Evolutionary conservation across 2,113 vertebrate genomes (phyloP).

Genomic region (Arizona elegans): DNA sequence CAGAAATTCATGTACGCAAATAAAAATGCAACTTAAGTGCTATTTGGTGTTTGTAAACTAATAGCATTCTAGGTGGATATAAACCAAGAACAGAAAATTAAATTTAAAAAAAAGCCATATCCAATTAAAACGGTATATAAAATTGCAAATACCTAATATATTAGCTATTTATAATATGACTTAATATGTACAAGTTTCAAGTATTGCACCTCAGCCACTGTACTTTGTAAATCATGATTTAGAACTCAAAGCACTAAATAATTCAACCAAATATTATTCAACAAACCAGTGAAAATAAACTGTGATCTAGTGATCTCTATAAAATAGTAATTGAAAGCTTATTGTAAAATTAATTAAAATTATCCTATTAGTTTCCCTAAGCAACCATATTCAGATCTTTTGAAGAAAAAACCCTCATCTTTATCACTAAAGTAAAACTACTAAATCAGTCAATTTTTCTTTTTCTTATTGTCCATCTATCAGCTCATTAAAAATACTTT

Average conservation of each 20-base stretch:
- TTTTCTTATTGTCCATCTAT: background rate
- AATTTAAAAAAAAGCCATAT: background rate
- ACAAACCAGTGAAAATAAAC: background rate
- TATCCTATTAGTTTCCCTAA: background rate
- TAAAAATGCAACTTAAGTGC: background rate
- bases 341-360: background rate
- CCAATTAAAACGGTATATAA: background rate
- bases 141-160: background rate
- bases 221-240: background rate
- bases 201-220: background rate
- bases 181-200: background rate
- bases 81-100: background rate
- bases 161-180: too few relatives aligned
- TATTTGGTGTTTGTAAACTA: background rate
- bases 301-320: background rate
- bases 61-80: background rate
- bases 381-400: background rate
- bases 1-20: background rate
- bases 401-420: background rate
- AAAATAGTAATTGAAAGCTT: background rate
- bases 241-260: background rate
- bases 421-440: background rate
- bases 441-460: background rate
- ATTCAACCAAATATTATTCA: background rate
- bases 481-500: background rate